A percentile compares a stretch with the other conserved stretches of the same genome.
phyloP scores from a whole-genome alignment of 2,888 invertebrate species.

The Acanthosepion lycidas region DNA sequence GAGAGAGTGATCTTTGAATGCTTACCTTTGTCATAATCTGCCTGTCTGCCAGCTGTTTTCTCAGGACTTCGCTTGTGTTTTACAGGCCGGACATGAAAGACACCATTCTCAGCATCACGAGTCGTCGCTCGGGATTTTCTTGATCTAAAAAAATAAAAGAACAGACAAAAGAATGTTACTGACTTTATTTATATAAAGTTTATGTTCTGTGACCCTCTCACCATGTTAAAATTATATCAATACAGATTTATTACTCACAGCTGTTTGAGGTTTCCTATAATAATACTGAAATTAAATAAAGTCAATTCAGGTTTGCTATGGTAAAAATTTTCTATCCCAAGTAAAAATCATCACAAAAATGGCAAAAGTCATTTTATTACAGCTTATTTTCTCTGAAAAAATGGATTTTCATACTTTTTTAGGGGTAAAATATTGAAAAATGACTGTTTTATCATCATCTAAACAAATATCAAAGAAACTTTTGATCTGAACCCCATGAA shows the following conservation, averaged over 20 bases:
- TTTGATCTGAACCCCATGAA: no score
- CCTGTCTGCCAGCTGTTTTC: not conserved
- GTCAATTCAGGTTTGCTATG: no score
- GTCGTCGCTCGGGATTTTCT: conserved; percentile 25
- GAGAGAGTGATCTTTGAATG: not conserved
- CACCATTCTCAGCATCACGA: conserved; percentile 23
- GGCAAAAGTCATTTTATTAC: no score
- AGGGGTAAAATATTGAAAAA: no score
- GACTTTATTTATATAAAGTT: not conserved
- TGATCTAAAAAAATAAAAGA: not conserved
- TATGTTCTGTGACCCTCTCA: not conserved
- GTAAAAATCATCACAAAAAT: no score
- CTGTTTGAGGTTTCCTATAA: no score
- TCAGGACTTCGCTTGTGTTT: conserved; percentile 40
- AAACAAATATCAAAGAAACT: no score
- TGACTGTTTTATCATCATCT: no score
- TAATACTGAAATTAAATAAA: no score
- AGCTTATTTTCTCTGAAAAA: no score
- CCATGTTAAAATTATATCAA: not conserved
- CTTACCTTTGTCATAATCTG: conserved; percentile 40
- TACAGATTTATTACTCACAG: not conserved
- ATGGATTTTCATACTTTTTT: no score
- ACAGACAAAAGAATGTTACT: not conserved
- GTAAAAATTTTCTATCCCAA: no score
- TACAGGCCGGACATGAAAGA: conserved; percentile 24